These are phyloP conservation scores for Acronicta aceris DNA, from an alignment of 2,888 invertebrate genomes.

Conservation along the genomic window DNA sequence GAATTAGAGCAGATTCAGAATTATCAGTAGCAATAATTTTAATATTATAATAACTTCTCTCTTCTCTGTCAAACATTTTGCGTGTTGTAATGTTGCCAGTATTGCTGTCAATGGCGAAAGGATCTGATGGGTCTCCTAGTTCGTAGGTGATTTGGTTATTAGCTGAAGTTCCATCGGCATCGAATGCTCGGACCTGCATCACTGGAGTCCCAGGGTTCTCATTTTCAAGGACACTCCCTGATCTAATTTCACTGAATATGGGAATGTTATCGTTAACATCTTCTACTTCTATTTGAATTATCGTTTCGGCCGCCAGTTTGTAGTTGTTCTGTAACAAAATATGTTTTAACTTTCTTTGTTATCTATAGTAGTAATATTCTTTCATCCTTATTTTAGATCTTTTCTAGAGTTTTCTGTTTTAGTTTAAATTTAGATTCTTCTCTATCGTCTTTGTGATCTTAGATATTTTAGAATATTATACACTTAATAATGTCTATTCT, in stretches of 20 bases:
- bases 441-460: too few relatives aligned
- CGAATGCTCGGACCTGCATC: constrained; percentile 96
- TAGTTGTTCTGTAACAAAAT: constrained; percentile 91
- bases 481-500: constrained; percentile 19
- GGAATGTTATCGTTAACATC: constrained; percentile 98
- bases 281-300: constrained; percentile 93
- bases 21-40: constrained; percentile 97
- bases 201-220: constrained; percentile 95
- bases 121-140: constrained; percentile 91
- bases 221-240: constrained; percentile 95
- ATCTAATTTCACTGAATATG: constrained; percentile 94
- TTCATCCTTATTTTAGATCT: too few relatives aligned
- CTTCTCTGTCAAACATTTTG: constrained; percentile 95
- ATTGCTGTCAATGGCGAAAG: constrained; percentile 95
- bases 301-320: constrained; percentile 93
- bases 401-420: too few relatives aligned
- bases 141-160: constrained; percentile 95
- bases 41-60: constrained; percentile 95
- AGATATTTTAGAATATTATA: too few relatives aligned
- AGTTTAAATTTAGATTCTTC: too few relatives aligned
- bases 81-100: constrained; percentile 96
- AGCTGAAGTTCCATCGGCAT: constrained; percentile 94
- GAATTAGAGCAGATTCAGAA: constrained; percentile 93
- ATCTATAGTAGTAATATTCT: background rate
- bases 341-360: background rate